phyloP scores from a whole-genome alignment of 2,113 vertebrate genomes.

The Pedetes capensis region DNA sequence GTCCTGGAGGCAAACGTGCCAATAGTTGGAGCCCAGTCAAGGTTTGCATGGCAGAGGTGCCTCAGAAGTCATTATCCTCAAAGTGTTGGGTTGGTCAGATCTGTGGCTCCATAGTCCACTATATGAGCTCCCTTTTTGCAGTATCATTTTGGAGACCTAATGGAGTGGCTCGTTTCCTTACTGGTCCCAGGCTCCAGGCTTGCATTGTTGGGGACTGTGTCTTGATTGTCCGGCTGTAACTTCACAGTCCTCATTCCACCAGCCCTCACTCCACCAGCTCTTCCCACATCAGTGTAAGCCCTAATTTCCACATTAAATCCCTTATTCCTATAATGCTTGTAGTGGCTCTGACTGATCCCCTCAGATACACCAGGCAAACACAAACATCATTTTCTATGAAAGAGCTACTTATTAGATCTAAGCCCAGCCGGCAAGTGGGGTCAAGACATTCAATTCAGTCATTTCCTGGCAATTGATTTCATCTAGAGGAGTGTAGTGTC shows the following conservation, averaged over 20 bases:
- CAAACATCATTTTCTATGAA: not conserved
- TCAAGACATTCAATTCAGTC: constrained; percentile 23
- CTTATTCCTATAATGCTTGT: not conserved
- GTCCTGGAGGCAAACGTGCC: not conserved
- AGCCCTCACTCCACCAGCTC: not conserved
- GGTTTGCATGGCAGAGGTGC: not conserved
- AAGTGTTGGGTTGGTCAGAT: accelerated
- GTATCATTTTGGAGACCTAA: not conserved
- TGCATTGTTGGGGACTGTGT: not conserved
- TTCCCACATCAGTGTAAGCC: not conserved
- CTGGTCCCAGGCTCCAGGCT: not conserved
- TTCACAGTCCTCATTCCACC: not conserved
- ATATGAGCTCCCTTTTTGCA: not conserved
- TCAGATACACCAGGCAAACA: not conserved
- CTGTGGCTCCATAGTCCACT: accelerated
- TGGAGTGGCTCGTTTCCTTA: not conserved
- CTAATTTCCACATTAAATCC: constrained; percentile 18
- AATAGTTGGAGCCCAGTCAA: not conserved
- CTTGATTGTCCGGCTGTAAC: not conserved
- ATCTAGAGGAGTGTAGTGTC: not conserved
- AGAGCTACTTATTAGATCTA: constrained; percentile 12
- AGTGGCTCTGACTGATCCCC: not conserved
- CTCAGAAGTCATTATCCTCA: not conserved
- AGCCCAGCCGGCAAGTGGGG: not conserved
- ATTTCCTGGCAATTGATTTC: constrained; percentile 6